A percentile compares a stretch with the other conserved stretches of the same genome.
Conservation (phyloP, 2,113 vertebrate genomes). For the Ailuropoda melanoleuca region DNA sequence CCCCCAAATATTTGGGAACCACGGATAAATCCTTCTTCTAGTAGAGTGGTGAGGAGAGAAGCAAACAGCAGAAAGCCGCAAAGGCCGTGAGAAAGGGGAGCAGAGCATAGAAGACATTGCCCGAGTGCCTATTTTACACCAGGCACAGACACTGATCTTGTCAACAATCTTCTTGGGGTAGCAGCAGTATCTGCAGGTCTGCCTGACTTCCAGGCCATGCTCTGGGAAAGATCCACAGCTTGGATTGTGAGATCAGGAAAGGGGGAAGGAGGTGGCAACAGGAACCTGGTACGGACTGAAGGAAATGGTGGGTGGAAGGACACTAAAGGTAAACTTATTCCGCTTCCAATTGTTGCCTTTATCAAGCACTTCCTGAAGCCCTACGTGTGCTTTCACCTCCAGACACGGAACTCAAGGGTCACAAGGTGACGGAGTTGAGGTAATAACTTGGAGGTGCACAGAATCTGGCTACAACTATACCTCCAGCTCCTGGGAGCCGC, state of each 20-base stretch:
- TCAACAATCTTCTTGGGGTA: neutral
- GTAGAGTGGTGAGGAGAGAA: neutral
- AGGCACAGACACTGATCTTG: neutral
- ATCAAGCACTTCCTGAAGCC: neutral
- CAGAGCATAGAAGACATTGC: neutral
- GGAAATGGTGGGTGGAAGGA: neutral
- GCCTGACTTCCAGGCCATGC: neutral
- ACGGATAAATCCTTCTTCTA: neutral
- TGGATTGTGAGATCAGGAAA: neutral
- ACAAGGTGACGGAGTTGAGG: neutral
- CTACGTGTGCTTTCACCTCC: neutral
- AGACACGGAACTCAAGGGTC: neutral
- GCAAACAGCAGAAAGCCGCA: neutral
- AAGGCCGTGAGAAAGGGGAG: neutral
- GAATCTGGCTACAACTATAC: neutral
- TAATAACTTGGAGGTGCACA: neutral
- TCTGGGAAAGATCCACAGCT: neutral
- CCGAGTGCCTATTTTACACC: neutral
- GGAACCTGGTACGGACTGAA: neutral
- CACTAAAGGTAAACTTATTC: neutral
- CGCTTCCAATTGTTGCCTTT: neutral
- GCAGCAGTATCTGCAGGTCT: neutral
- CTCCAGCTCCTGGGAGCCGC: neutral
- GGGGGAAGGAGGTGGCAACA: neutral
- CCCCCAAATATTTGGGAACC: neutral